phyloP scores from a whole-genome alignment of 2,888 invertebrate genomes.

The Ornithoptera priamus region DNA sequence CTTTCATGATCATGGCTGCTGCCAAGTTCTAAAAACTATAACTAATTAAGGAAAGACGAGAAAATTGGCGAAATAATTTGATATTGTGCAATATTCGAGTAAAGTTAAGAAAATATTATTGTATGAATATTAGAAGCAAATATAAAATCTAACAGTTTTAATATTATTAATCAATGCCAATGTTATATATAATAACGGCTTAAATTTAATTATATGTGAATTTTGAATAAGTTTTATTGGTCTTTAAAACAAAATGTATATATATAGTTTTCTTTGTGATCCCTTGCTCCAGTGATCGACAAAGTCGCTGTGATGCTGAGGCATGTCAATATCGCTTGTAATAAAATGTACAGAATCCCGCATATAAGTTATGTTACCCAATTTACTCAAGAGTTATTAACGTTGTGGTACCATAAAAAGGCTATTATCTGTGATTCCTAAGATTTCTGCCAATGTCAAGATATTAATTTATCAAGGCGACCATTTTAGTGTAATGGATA shows the following conservation, averaged over 20 bases:
- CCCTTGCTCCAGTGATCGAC: conserved; percentile 1
- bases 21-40: no score
- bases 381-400: conserved; percentile 12
- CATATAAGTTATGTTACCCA: conserved; percentile 14
- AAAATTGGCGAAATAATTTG: no score
- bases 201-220: neutral
- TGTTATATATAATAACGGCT: no score
- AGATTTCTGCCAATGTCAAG: neutral
- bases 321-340: conserved; percentile 8
- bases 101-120: no score
- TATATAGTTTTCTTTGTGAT: neutral
- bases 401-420: conserved; percentile 15
- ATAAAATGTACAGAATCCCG: conserved; percentile 9
- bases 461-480: neutral
- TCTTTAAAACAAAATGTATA: conserved; percentile 4
- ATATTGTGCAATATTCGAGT: no score
- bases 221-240: neutral
- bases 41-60: no score
- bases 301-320: neutral
- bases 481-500: neutral
- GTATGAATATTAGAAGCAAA: no score
- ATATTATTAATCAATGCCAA: no score
- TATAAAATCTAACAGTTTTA: no score
- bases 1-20: no score
- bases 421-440: conserved; percentile 15